A percentile compares a stretch with the other conserved stretches of the same genome.
Conservation (phyloP, 2,113 vertebrate genomes). For the Eptatretus burgeri region DNA sequence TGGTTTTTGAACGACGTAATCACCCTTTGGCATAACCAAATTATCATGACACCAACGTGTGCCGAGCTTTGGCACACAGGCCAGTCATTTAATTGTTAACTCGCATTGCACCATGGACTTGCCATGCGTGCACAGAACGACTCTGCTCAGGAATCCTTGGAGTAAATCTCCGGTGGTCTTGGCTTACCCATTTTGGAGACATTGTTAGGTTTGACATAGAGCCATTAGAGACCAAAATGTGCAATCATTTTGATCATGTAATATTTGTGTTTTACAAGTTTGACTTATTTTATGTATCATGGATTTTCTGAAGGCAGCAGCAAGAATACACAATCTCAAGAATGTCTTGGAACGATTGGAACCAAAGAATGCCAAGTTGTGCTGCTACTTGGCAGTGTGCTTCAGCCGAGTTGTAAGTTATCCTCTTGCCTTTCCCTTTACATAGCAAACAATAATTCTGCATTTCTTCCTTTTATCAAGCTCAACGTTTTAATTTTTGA, state of each 20-base stretch:
- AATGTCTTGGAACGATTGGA: slow-evolving; percentile 36
- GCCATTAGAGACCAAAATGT: too few relatives aligned
- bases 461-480: background rate
- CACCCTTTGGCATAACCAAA: too few relatives aligned
- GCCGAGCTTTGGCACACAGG: too few relatives aligned
- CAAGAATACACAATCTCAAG: slow-evolving; percentile 33
- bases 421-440: background rate
- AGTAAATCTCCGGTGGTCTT: too few relatives aligned
- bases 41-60: too few relatives aligned
- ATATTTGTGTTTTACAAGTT: background rate
- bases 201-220: too few relatives aligned
- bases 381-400: slow-evolving; percentile 43
- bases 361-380: slow-evolving; percentile 41
- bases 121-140: too few relatives aligned
- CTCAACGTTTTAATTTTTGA: background rate
- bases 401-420: slow-evolving; percentile 58
- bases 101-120: too few relatives aligned
- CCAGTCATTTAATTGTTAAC: too few relatives aligned
- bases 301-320: slow-evolving; percentile 25
- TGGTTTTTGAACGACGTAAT: too few relatives aligned
- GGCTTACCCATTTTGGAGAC: too few relatives aligned
- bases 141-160: too few relatives aligned
- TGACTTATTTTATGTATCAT: background rate
- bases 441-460: background rate
- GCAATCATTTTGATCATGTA: background rate